Conservation (phyloP, 2,888 invertebrate species). For the Cerastis leucographa region DNA sequence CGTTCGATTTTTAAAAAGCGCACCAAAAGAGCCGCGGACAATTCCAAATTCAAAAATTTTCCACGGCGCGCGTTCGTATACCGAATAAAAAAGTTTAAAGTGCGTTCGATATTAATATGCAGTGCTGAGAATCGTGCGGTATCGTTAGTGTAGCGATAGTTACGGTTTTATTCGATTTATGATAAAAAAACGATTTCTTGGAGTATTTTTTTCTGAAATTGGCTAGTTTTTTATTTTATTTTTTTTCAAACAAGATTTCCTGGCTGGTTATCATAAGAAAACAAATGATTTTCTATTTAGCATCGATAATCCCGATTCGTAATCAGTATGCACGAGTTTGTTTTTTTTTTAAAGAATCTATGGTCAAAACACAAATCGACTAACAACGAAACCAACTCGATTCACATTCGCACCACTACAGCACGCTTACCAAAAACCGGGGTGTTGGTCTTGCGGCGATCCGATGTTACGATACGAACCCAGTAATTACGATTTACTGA, state of each 20-base stretch:
- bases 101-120: constrained; percentile 68
- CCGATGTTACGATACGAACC: constrained; percentile 82
- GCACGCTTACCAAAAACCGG: constrained; percentile 79
- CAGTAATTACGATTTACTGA: constrained; percentile 88
- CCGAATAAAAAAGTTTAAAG: constrained; percentile 67
- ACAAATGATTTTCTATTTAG: too few species aligned
- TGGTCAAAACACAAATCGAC: constrained; percentile 34
- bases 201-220: background rate
- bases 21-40: constrained; percentile 70
- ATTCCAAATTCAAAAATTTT: constrained; percentile 74
- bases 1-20: constrained; percentile 66
- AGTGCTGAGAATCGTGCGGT: constrained; percentile 63
- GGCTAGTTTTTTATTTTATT: background rate
- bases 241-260: too few species aligned
- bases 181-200: too few species aligned
- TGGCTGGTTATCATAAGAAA: too few species aligned
- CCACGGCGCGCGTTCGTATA: constrained; percentile 67
- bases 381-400: constrained; percentile 29
- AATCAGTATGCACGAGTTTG: too few species aligned
- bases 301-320: too few species aligned
- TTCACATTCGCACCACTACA: constrained; percentile 64
- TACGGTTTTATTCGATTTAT: constrained; percentile 8
- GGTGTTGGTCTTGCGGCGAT: constrained; percentile 82
- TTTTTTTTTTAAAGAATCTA: background rate
- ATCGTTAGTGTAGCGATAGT: constrained; percentile 59